These are phyloP conservation scores for Sepioteuthis lessoniana DNA, from an alignment of 2,888 invertebrate genomes.

Conservation along the genomic window DNA sequence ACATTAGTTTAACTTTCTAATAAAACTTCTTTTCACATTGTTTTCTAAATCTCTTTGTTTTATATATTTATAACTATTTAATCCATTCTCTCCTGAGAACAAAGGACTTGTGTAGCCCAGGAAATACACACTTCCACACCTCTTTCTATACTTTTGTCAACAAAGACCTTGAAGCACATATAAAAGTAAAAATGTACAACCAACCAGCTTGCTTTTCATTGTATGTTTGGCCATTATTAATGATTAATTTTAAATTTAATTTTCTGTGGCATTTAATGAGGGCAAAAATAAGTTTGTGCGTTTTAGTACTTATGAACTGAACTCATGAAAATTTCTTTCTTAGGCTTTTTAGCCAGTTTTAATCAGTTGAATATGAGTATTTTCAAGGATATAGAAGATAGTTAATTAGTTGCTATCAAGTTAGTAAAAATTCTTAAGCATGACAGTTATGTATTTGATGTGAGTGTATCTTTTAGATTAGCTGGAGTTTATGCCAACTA, in stretches of 20 bases:
- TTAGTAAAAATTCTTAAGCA: no score
- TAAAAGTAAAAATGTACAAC: background rate
- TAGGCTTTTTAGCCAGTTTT: no score
- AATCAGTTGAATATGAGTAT: no score
- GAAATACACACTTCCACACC: background rate
- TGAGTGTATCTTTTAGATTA: no score
- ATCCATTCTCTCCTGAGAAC: background rate
- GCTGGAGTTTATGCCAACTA: no score
- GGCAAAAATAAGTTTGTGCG: background rate
- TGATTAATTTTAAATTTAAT: background rate
- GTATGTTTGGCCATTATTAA: background rate
- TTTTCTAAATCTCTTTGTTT: background rate
- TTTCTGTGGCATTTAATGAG: conserved; percentile 17
- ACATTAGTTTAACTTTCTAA: no score
- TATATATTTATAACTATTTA: background rate
- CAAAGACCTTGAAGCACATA: background rate
- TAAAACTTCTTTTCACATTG: no score
- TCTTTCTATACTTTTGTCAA: background rate
- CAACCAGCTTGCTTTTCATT: background rate
- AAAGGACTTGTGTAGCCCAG: background rate
- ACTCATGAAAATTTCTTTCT: background rate
- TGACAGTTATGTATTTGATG: no score
- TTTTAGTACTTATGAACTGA: background rate
- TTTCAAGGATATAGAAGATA: no score
- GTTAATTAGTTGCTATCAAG: no score